Evolutionary conservation across 2,113 vertebrate genomes (phyloP), one percentile per base, ranked within the genome.

Genomic region (Barnardius zonarius): DNA sequence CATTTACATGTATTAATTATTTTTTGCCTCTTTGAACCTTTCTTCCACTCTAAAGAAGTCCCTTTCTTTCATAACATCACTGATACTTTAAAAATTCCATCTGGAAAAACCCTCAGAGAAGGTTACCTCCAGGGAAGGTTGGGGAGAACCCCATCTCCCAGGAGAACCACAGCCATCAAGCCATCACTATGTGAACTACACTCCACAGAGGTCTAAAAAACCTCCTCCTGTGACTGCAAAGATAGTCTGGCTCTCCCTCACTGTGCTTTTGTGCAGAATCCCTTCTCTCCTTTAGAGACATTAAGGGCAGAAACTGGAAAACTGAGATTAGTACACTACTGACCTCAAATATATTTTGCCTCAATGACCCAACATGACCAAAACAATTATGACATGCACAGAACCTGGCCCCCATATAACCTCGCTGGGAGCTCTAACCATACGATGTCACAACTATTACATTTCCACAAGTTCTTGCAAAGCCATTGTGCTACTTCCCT

Each of bases 361-460:
- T 46, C 69, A 55, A 7, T 49, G 61, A 74, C 20, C 33, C 54
- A 93, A 24, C 22, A 35, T 1, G 64, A 78, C 44, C 25, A 57
- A 85, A 90, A 79, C 16, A 88, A 76, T 23, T 33, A 39, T 4
- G 57, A 70, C 31, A 16, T 7, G 48, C n/a, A 49, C 13, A 79
- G 43, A 69, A 74, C 51, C 16, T n/a, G 37, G 12, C 17, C 17
- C 46, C 24, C 74, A 54, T 9, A 12, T 11, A 57, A 72, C 31
- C 39, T 75, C n/a, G 67, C 20, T 16, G n/a, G 41, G n/a, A 88
- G 37, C 43, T 12, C 43, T 35, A 83, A 54, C 37, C 48, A 31
- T 1, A 30, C 1, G 1, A 62, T 16, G 9, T 31, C 46, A 68
- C 1, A 0, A 64, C 0, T 0, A 55, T 22, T 33, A 19, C 6